phyloP scores from a whole-genome alignment of 53 echinoderm and acorn worm species.

The Apostichopus leukothele region DNA sequence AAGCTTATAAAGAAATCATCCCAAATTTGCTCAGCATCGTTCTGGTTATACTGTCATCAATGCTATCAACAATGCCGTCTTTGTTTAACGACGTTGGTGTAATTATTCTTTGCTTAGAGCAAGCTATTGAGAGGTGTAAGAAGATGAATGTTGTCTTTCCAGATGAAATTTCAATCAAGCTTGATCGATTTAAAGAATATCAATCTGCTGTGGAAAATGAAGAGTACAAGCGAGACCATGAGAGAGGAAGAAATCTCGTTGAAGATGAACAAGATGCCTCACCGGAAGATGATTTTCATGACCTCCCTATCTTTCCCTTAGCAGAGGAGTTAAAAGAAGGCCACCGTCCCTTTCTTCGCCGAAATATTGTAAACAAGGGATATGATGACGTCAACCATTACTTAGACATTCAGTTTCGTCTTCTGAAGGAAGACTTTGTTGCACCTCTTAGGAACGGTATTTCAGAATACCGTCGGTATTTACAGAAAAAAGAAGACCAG shows the following conservation, averaged over 20 bases:
- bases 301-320: constrained; percentile 69
- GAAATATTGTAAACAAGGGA: constrained; percentile 61
- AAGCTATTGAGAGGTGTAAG: constrained; percentile 41
- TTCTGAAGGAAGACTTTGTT: constrained; percentile 86
- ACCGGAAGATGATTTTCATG: constrained; percentile 85
- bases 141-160: constrained; percentile 48
- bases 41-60: constrained; percentile 57
- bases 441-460: constrained; percentile 82
- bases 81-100: constrained; percentile 58
- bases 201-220: constrained; percentile 49
- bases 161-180: constrained; percentile 24
- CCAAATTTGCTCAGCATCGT: constrained; percentile 57
- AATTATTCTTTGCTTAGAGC: constrained; percentile 59
- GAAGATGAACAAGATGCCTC: constrained; percentile 43
- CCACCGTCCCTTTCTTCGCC: constrained; percentile 60
- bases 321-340: constrained; percentile 62
- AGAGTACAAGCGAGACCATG: constrained; percentile 22
- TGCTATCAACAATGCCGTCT: constrained; percentile 66
- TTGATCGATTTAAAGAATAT: constrained; percentile 52
- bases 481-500: constrained; percentile 41
- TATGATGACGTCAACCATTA: constrained; percentile 82
- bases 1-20: constrained; percentile 21
- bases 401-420: constrained; percentile 91
- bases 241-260: background rate
- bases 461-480: constrained; percentile 58